Evolutionary conservation across 2,888 invertebrate genomes (phyloP), one percentile per base, ranked within the genome.

Genomic region (Sesia bembeciformis): DNA sequence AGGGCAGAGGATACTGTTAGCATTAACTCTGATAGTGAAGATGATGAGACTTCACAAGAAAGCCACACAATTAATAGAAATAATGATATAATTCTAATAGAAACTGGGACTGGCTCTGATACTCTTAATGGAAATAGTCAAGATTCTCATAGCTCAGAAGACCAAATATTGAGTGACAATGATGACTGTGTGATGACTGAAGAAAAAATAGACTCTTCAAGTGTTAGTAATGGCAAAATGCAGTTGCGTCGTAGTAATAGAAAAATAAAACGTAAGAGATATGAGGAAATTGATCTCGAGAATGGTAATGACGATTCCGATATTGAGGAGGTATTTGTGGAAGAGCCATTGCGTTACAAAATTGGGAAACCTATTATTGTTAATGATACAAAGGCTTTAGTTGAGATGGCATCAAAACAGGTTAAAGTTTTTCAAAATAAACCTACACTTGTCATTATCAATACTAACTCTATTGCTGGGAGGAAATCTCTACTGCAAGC

Each of bases 361-460:
- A 64, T 68, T 39, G 7, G 1, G 7, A 80, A 74, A 60, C 69
- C 82, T 3, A 93, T 94, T 59, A 92, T 94, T 51, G 93, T 94
- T 0, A 94, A 92, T 73, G 93, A 94, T 67, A 93, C 94, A 1
- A 94, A 94, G 74, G 88, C 92, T 54, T 80, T 94, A 59, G 93
- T 93, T 3, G 93, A 94, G 73, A 93, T 94, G 64, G 93, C 94
- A 5, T 90, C 92, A 7, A 93, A 92, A 66, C 76, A 81, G 59
- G 70, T 76, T 55, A 77, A 72, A 60, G 52, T 64, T 4, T 60
- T 64, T 56, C 64, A 68, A 46, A 62, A 58, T 38, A 68, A 70
- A 54, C 42, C 94, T 0, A 94, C 94, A 4, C 84, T 95, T 62
- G 94, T 95, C 41, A 94, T 95, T 53, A 94, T 95, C 62, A 95